Evolutionary conservation across 2,113 vertebrate genomes (phyloP).

Genomic region (Sorex fumeus): DNA sequence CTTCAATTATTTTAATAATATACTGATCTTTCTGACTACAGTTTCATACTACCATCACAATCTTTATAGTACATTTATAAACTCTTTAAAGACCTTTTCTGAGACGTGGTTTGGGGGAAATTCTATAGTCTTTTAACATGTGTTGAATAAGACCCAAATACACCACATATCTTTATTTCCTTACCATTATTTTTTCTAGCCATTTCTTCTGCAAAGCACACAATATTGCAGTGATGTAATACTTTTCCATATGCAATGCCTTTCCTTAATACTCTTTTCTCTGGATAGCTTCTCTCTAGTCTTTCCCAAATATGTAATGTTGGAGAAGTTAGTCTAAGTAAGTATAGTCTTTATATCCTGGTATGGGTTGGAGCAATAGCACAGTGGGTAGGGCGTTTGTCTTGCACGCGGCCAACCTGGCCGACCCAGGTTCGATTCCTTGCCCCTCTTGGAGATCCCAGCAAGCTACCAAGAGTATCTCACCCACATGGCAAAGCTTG

Average conservation of each 20-base stretch:
- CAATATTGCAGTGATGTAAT: neutral
- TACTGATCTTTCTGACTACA: neutral
- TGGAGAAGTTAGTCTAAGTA: neutral
- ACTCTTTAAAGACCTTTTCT: neutral
- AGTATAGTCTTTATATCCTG: neutral
- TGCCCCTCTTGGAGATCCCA: too few species aligned
- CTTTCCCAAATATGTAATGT: neutral
- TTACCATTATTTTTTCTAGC: slow-evolving; percentile 27
- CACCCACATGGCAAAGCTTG: too few species aligned
- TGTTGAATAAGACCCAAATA: neutral
- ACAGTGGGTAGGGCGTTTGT: too few species aligned
- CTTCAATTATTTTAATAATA: neutral
- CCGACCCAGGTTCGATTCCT: too few species aligned
- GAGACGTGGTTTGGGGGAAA: neutral
- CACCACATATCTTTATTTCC: neutral
- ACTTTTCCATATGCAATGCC: neutral
- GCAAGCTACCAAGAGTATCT: too few species aligned
- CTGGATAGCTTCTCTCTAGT: neutral
- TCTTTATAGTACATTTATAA: neutral
- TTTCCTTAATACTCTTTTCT: neutral
- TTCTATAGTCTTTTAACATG: neutral
- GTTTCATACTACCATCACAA: neutral
- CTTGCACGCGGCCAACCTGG: too few species aligned
- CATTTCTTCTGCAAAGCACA: neutral
- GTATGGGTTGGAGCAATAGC: too few species aligned